Evolutionary conservation across 2,113 vertebrate species (phyloP).

Genomic region (Etheostoma spectabile): DNA sequence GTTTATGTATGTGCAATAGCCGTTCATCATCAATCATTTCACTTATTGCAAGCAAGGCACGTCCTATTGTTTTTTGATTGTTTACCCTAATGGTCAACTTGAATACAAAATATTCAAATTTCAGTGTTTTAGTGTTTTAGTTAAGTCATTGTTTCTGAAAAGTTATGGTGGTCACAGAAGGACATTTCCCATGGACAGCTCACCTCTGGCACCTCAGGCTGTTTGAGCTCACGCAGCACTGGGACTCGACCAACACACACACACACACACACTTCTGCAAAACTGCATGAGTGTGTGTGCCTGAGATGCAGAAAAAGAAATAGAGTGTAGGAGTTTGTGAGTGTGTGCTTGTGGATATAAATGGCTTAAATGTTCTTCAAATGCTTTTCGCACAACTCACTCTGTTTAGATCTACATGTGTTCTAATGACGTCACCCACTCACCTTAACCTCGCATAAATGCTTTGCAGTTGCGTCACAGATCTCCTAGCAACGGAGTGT

Average conservation of each 20-base stretch:
- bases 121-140: slow-evolving; percentile 15
- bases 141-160: slow-evolving; percentile 37
- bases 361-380: slow-evolving; percentile 61
- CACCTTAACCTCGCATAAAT: slow-evolving; percentile 42
- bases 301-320: slow-evolving; percentile 15
- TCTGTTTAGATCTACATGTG: slow-evolving; percentile 50
- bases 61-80: neutral
- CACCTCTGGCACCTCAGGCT: slow-evolving; percentile 43
- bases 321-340: slow-evolving; percentile 61
- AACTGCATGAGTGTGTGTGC: slow-evolving; percentile 18
- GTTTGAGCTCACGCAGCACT: slow-evolving; percentile 24
- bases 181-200: slow-evolving; percentile 17
- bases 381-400: slow-evolving; percentile 46
- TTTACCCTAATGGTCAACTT: slow-evolving; percentile 6
- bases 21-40: neutral
- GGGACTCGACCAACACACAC: no score
- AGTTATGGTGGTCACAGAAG: slow-evolving; percentile 34
- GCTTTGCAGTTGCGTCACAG: slow-evolving; percentile 59
- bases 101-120: neutral
- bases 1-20: neutral
- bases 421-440: slow-evolving; percentile 55
- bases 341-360: slow-evolving; percentile 69
- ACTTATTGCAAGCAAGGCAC: neutral
- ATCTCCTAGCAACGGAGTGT: slow-evolving; percentile 70
- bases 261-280: slow-evolving; percentile 12